Base-by-base conservation (phyloP, 2,113 vertebrate species). In the Ifrita kowaldi region DNA sequence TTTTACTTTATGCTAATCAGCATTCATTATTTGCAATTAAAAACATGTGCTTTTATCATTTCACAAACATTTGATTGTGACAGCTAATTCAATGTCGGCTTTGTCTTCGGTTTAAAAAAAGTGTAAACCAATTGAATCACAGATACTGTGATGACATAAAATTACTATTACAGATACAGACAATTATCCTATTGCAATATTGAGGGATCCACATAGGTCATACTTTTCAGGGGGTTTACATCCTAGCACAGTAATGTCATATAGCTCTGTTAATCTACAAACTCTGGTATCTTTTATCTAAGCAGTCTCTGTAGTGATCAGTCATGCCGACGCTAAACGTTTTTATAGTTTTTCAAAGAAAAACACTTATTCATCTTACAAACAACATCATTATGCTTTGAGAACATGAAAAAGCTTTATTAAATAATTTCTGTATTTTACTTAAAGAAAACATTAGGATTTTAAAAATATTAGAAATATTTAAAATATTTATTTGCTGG, bases 61-160 rank as follows among this genome's bases (percentile, higher is more conserved):
- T 93, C 87, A 96, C 96, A 98, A 96, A 90, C 83, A 98, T 97
- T 97, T 97, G 95, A 97, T 97, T 97, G 97, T 97, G 77, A 94
- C 53, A 95, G 35, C 50, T 93, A 96, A 96, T 90, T 97, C 94
- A 98, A 97, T 96, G 94, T 84, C 65, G 93, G 41, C 91, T 96
- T 97, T 98, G 96, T 97, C 63, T 97, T 97, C 62, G 82, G 1
- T 80, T 95, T 83, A 62, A 88, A 90, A 92, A 89, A 93, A 93
- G 89, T 39, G 46, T 94, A 93, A 87, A 96, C n/a, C 76, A 90
- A 95, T 18, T 87, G 67, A 89, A 89, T 89, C 64, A 68, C 52
- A 63, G 79, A 91, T 76, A 92, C 59, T 70, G 26, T 69, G 82
- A 87, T 97, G 67, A 70, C 44, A 74, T 74, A 84, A 87, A 94